Conservation (phyloP, 2,113 vertebrate species). For the Mesitornis unicolor region DNA sequence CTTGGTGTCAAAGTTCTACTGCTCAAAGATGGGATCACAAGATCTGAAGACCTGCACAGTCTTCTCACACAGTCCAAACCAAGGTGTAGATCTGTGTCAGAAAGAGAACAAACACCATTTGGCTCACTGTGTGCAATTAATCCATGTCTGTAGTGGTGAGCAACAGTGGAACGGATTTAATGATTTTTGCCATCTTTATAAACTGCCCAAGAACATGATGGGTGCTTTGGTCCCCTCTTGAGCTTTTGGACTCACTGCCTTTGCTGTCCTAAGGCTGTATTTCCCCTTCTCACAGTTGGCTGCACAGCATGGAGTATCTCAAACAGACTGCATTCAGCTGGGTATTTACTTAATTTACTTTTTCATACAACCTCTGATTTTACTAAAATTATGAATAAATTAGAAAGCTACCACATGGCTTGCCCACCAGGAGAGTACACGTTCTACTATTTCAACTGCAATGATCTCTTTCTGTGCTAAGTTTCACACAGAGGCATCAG, state of each 20-base stretch:
- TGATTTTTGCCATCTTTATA: constrained; percentile 11
- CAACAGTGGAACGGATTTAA: not conserved
- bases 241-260: not conserved
- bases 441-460: not conserved
- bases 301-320: not conserved
- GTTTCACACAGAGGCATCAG: not conserved
- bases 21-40: not conserved
- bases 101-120: not conserved
- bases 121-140: not conserved
- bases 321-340: constrained; percentile 5
- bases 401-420: not conserved
- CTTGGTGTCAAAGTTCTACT: not conserved
- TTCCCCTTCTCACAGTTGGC: not conserved
- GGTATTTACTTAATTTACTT: constrained; percentile 32
- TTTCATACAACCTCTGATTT: constrained; percentile 1
- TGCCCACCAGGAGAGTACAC: not conserved
- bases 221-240: not conserved
- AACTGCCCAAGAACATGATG: not conserved
- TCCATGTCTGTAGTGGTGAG: not conserved
- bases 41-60: not conserved
- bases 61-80: not conserved
- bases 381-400: constrained; percentile 30
- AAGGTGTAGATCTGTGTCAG: not conserved
- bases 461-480: not conserved
- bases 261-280: not conserved